Percentiles rank a stretch among this genome's conserved stretches.
phyloP scores from a whole-genome alignment of 2,797 vertebrate genomes.

The Hemibagrus guttatus region DNA sequence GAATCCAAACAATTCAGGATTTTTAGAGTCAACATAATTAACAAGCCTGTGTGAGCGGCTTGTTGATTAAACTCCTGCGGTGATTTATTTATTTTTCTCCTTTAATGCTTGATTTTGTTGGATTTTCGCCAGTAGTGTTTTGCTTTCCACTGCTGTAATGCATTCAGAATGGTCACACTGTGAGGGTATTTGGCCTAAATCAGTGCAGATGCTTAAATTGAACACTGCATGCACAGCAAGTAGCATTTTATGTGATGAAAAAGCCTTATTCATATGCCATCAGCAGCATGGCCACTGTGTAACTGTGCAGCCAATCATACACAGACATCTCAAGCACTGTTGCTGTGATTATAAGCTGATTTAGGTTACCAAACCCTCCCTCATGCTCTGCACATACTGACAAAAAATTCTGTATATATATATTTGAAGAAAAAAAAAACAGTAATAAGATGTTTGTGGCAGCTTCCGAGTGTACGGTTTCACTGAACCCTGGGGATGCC shows the following conservation, averaged over 20 bases:
- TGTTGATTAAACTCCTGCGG: constrained; percentile 30
- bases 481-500: background rate
- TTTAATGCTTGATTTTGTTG: constrained; percentile 24
- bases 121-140: constrained; percentile 10
- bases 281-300: constrained; percentile 1
- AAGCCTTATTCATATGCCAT: background rate
- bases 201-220: constrained; percentile 16
- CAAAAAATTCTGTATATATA: background rate
- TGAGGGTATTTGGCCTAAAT: constrained; percentile 26
- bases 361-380: background rate
- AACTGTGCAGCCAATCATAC: constrained; percentile 6
- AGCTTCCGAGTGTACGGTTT: background rate
- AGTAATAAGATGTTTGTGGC: background rate
- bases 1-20: constrained; percentile 11
- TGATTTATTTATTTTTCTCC: constrained; percentile 27
- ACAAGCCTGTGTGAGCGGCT: constrained; percentile 15
- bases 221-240: constrained; percentile 7
- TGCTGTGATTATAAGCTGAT: constrained; percentile 14
- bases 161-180: constrained; percentile 27
- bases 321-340: background rate
- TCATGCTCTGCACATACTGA: background rate
- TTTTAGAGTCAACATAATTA: constrained; percentile 31
- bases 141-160: constrained; percentile 24
- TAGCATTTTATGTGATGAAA: constrained; percentile 11
- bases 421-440: no score